Evolutionary conservation across 2,888 invertebrate species (phyloP).

Genomic region (Agriotes lineatus): DNA sequence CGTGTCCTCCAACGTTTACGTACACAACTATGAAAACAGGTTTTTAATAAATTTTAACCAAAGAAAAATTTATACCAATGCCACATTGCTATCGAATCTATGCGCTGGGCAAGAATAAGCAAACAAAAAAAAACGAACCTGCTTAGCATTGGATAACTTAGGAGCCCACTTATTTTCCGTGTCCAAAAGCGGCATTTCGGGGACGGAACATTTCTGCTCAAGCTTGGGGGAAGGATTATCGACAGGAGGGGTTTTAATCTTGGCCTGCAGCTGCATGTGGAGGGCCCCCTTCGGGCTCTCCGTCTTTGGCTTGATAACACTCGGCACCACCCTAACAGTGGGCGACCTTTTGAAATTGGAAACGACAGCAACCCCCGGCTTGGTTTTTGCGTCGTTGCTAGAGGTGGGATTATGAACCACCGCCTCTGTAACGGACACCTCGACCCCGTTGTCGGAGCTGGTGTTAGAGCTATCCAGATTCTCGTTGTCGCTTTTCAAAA

Average conservation of each 20-base stretch:
- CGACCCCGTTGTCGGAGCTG: constrained; percentile 52
- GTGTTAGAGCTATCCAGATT: constrained; percentile 53
- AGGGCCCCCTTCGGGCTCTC: constrained; percentile 62
- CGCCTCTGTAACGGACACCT: constrained; percentile 57
- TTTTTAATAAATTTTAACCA: no score
- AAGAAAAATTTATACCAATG: no score
- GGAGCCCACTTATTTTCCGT: constrained; percentile 52
- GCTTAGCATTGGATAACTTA: constrained; percentile 52
- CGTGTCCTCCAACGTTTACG: no score
- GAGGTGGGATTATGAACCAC: constrained; percentile 53
- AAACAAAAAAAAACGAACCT: constrained; percentile 60
- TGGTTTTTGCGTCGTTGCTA: constrained; percentile 1
- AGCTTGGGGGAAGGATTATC: constrained; percentile 32
- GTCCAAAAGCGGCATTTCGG: constrained; percentile 63
- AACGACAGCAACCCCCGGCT: neutral
- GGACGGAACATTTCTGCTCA: constrained; percentile 48
- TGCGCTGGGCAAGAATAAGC: no score
- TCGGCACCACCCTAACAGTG: constrained; percentile 71
- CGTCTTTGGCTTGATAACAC: constrained; percentile 66
- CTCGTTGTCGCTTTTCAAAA: constrained; percentile 27
- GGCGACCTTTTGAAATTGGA: constrained; percentile 63
- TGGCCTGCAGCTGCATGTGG: constrained; percentile 61
- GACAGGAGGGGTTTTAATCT: constrained; percentile 42
- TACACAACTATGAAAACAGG: no score
- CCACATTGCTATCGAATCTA: neutral